Conservation (phyloP, 1,140 invertebrate genomes). For the Theocolax elegans region DNA sequence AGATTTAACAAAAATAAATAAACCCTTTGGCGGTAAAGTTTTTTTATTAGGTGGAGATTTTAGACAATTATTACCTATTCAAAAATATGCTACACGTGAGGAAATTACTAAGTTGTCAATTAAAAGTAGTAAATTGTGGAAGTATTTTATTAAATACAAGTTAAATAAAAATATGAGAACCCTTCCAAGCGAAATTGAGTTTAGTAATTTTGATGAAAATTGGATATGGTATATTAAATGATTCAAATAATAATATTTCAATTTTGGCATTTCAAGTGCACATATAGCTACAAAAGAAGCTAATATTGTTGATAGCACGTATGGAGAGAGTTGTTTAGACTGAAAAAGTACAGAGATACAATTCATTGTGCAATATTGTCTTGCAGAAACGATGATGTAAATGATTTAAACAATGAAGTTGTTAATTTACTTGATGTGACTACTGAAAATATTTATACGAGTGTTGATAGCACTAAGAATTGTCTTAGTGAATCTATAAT, state of each 20-base stretch:
- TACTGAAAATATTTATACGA: conserved; percentile 26
- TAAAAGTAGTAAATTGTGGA: no score
- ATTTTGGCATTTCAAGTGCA: not conserved
- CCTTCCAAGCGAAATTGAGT: conserved; percentile 20
- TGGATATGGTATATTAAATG: conserved; percentile 39
- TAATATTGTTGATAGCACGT: no score
- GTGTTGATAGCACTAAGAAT: conserved; percentile 40
- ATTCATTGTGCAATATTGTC: conserved; percentile 24
- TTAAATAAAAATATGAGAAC: conserved; percentile 28
- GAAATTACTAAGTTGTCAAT: no score
- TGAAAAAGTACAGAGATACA: not conserved
- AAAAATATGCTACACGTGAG: no score
- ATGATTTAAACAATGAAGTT: conserved; percentile 30
- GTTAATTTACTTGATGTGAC: conserved; percentile 4
- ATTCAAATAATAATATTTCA: conserved; percentile 31
- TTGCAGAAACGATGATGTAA: conserved; percentile 32
- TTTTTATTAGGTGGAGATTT: conserved; percentile 47
- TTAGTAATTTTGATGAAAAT: conserved; percentile 19
- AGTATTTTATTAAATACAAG: conserved; percentile 32
- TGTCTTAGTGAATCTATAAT: conserved; percentile 35
- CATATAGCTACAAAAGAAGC: not conserved
- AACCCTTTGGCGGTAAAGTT: conserved; percentile 1
- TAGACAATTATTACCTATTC: no score
- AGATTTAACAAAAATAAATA: not conserved
- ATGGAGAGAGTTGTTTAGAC: no score